These are phyloP conservation scores for Phenganax stokvisi DNA, from an alignment of 92 coral and sea anemone genomes.

Conservation along the genomic window DNA sequence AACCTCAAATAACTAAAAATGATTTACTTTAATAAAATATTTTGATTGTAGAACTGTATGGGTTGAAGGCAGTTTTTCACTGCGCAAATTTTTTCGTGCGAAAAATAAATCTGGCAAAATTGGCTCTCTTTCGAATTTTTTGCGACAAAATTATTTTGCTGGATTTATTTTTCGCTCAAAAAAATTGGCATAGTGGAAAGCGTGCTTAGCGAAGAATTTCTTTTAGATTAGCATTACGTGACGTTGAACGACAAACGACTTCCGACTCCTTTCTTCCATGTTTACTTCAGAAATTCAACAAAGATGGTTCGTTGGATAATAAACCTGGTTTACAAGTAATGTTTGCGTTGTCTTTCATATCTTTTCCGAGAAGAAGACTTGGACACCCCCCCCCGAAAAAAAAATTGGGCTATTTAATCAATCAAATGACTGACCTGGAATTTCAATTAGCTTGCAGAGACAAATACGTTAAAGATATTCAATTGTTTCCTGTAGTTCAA, in stretches of 20 bases:
- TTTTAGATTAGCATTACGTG: conserved; percentile 45
- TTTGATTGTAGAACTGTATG: background rate
- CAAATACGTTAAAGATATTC: background rate
- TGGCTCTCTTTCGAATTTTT: background rate
- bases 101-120: background rate
- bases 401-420: background rate
- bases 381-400: too few relatives aligned
- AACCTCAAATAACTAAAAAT: background rate
- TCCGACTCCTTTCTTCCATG: conserved; percentile 51
- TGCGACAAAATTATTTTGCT: too few relatives aligned
- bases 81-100: too few relatives aligned
- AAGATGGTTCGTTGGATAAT: conserved; percentile 74
- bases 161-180: too few relatives aligned
- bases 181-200: too few relatives aligned
- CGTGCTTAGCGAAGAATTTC: too few relatives aligned
- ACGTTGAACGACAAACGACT: conserved; percentile 27
- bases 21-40: background rate
- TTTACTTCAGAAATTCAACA: conserved; percentile 64
- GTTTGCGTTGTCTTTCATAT: background rate
- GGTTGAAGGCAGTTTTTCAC: too few relatives aligned
- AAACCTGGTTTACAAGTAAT: conserved; percentile 82
- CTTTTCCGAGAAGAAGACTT: background rate
- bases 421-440: background rate
- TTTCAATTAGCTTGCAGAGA: too few relatives aligned
- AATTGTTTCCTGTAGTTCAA: conserved; percentile 52